Percentiles rank a stretch among this genome's conserved stretches.
Evolutionary conservation across 2,113 vertebrate species (phyloP).

Genomic region (Axis porcinus): DNA sequence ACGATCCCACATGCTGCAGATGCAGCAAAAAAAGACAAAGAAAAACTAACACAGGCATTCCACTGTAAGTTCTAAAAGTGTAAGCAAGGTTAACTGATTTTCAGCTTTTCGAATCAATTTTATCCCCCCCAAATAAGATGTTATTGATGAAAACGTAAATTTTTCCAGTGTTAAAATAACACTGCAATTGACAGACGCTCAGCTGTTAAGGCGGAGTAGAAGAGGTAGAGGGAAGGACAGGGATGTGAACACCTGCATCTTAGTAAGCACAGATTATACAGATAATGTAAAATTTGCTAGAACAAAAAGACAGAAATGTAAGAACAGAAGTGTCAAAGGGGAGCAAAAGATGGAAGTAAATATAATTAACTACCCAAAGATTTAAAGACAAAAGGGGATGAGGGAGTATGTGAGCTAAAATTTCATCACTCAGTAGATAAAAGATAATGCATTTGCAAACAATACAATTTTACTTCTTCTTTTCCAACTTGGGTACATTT

Average conservation of each 20-base stretch:
- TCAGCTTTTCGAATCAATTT: not conserved
- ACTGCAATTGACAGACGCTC: not conserved
- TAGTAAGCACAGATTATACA: not conserved
- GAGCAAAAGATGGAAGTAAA: not conserved
- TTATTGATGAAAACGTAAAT: not conserved
- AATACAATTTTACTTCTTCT: not conserved
- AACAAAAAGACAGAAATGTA: not conserved
- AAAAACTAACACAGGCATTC: not conserved
- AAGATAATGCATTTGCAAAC: not conserved
- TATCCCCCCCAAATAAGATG: not conserved
- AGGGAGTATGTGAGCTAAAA: not conserved
- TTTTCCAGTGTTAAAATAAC: not conserved
- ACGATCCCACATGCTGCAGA: not conserved
- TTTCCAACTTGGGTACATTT: not conserved
- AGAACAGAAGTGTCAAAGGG: not conserved
- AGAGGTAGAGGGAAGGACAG: not conserved
- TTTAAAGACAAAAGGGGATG: not conserved
- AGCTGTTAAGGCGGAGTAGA: not conserved
- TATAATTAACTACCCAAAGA: not conserved
- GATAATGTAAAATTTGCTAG: not conserved
- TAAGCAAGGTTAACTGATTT: not conserved
- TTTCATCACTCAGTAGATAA: not conserved
- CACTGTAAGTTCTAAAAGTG: not conserved
- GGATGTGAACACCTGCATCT: not conserved
- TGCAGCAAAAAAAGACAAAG: not conserved